Percentiles rank a stretch among this genome's conserved stretches.
These are phyloP conservation scores for Schizotus pectinicornis DNA, from an alignment of 2,888 invertebrate species.

Conservation along the genomic window DNA sequence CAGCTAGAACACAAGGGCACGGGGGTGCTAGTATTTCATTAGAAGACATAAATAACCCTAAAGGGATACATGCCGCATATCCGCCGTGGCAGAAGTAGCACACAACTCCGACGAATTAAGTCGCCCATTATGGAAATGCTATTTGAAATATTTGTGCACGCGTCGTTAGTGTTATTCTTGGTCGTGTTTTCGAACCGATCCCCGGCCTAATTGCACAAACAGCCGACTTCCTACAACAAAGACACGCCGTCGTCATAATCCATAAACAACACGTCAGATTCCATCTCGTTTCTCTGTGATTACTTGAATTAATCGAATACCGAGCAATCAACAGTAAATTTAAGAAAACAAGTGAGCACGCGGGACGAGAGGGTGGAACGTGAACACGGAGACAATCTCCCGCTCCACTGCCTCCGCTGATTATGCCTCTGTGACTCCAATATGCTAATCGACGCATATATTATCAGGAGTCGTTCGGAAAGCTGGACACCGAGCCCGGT, in stretches of 20 bases:
- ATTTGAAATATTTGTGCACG: no score
- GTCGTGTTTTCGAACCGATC: neutral
- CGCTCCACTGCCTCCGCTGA: slow-evolving; percentile 33
- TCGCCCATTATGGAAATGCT: no score
- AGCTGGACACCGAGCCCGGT: slow-evolving; percentile 4
- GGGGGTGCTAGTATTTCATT: slow-evolving; percentile 23
- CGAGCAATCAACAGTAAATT: slow-evolving; percentile 28
- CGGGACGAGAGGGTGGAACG: slow-evolving; percentile 5
- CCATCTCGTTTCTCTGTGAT: slow-evolving; percentile 3
- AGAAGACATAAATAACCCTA: slow-evolving; percentile 27
- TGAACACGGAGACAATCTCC: slow-evolving; percentile 33
- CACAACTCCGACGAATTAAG: no score
- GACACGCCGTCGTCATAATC: slow-evolving; percentile 11
- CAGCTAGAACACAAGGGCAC: slow-evolving; percentile 11
- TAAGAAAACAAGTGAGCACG: slow-evolving; percentile 23
- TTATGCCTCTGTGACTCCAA: slow-evolving; percentile 31
- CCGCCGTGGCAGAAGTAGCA: neutral
- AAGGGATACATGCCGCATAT: slow-evolving; percentile 19
- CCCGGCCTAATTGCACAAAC: slow-evolving; percentile 4
- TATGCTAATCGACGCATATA: slow-evolving; percentile 30
- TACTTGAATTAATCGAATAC: slow-evolving; percentile 21
- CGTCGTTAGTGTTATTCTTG: no score
- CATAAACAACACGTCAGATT: slow-evolving; percentile 18
- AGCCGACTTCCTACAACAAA: neutral
- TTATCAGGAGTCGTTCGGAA: slow-evolving; percentile 22